phyloP scores from a whole-genome alignment of 2,888 invertebrate species.

The Cryptocephalus primarius region DNA sequence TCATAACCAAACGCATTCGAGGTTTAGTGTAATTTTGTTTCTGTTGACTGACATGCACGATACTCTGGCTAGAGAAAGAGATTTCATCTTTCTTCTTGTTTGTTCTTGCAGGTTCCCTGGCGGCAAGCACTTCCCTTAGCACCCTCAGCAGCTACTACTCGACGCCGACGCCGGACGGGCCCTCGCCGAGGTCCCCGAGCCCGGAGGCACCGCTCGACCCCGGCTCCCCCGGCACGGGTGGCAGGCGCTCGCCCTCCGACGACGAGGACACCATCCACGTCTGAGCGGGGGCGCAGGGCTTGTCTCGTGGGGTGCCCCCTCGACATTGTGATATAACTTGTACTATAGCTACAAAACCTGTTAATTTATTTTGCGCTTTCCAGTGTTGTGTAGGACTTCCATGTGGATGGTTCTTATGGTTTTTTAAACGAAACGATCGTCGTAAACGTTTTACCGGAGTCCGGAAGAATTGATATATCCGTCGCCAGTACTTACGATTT shows the following conservation, averaged over 20 bases:
- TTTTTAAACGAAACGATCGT: no score
- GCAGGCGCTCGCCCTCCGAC: constrained; percentile 40
- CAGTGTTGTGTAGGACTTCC: constrained; percentile 26
- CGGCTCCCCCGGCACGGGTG: constrained; percentile 44
- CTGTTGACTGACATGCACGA: no score
- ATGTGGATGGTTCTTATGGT: neutral
- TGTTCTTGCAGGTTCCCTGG: constrained; percentile 40
- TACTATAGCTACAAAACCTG: constrained; percentile 26
- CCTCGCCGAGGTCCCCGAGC: constrained; percentile 39
- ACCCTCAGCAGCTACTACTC: constrained; percentile 46
- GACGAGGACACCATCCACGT: constrained; percentile 56
- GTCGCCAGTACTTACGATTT: no score
- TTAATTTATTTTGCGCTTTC: constrained; percentile 35
- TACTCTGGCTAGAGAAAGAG: no score
- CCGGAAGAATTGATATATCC: no score
- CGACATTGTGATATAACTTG: constrained; percentile 32
- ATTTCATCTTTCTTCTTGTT: no score
- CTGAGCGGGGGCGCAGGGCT: constrained; percentile 23
- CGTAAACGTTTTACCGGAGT: no score
- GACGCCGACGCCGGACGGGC: constrained; percentile 43
- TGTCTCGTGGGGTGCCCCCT: constrained; percentile 3
- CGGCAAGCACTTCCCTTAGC: constrained; percentile 55
- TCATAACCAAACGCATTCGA: no score
- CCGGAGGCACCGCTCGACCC: constrained; percentile 49
- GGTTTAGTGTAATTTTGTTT: no score